Base-by-base conservation (phyloP, 2,888 invertebrate genomes). In the Noctua fimbriata region DNA sequence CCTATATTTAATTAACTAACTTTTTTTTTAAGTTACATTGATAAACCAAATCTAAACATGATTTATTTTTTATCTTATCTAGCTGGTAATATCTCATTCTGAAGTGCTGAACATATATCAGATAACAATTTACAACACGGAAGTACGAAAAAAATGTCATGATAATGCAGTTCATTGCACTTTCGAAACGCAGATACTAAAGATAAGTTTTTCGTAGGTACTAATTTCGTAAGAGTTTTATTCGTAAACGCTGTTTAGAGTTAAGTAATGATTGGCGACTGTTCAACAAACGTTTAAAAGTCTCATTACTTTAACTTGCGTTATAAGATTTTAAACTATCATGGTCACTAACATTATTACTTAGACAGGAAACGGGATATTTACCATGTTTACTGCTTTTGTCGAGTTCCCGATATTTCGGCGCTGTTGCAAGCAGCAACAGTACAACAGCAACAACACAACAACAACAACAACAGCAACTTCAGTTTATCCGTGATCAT, bases 151-250 rank as follows among this genome's bases (percentile, higher is more conserved):
- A 73, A 69, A 69, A 55, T 70, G 21, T 69, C 55, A 81, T 71
- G 75, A 83, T 82, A 73, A 76, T 86, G 74, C 69, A 86, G 86
- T 73, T 84, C 78, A 78, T 78, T 86, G 79, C 73, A 83, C 84
- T 83, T 78, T 60, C 5, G 16, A 60, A 71, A 60, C 32, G 24
- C 16, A 60, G 84, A 79, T 14, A 60, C 4, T 52, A 24, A 47
- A 71, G 36, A 82, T 72, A 81, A 36, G 65, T 10, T 36, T 66
- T 16, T 67, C n/a, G 44, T n/a, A n/a, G n/a, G n/a, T 67, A 63
- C 2, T 32, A 18, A 63, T 63, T 9, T 63, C 18, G 2, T 60
- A 28, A 60, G 60, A 16, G 6, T 1, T 60, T 60, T 60, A 16
- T 60, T 16, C 28, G 16, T 6, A 60, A 58, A 5, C 1, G 14